Percentiles rank a stretch among this genome's conserved stretches.
phyloP scores from a whole-genome alignment of 2,113 vertebrate genomes.

The Loxodonta africana region DNA sequence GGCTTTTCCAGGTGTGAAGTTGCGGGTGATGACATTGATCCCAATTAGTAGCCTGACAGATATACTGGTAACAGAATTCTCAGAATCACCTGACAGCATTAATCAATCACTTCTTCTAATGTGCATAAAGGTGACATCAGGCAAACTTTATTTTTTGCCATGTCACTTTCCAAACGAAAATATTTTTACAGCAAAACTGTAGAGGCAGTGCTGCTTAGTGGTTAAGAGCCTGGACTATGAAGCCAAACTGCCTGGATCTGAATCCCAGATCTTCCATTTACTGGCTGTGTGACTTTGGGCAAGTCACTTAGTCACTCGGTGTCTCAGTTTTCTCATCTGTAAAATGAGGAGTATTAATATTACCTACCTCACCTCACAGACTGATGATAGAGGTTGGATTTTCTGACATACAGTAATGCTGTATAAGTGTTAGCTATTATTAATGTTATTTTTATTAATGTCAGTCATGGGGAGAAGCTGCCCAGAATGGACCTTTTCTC shows the following conservation, averaged over 20 bases:
- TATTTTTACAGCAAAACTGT: background rate
- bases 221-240: background rate
- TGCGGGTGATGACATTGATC: background rate
- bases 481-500: background rate
- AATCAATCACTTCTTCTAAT: background rate
- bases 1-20: background rate
- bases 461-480: background rate
- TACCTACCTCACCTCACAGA: background rate
- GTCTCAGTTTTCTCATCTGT: slow-evolving; percentile 27
- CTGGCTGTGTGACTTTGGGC: background rate
- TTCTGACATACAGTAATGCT: background rate
- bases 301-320: background rate
- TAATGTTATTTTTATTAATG: slow-evolving; percentile 21
- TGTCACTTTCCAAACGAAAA: background rate
- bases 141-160: background rate
- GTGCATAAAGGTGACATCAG: background rate
- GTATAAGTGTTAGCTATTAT: background rate
- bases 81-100: background rate
- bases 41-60: background rate
- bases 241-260: background rate
- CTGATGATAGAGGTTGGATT: background rate
- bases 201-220: background rate
- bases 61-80: slow-evolving; percentile 23
- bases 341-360: background rate
- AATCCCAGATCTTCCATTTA: background rate